phyloP scores from a whole-genome alignment of 2,113 vertebrate genomes.

The Aramus guarauna region DNA sequence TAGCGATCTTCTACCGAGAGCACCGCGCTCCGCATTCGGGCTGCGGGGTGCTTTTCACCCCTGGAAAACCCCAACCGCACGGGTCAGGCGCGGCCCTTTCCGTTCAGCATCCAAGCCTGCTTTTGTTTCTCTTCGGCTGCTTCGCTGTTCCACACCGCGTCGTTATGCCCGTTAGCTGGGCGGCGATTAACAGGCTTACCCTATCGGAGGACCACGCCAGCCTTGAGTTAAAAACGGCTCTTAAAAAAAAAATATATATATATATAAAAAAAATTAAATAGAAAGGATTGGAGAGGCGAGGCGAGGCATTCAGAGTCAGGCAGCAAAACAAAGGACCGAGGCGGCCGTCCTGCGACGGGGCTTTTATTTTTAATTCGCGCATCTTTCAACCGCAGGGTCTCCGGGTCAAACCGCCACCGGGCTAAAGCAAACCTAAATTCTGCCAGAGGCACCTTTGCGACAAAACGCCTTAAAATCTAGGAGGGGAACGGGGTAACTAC shows the following conservation, averaged over 20 bases:
- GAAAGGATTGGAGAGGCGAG: neutral
- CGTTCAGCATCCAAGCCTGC: neutral
- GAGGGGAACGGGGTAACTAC: neutral
- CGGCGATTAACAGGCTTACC: neutral
- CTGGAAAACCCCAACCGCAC: neutral
- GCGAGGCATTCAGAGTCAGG: neutral
- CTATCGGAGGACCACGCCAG: neutral
- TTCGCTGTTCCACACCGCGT: neutral
- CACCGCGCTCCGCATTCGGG: neutral
- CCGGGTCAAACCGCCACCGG: neutral
- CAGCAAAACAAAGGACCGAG: neutral
- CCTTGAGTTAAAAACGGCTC: neutral
- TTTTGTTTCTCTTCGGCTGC: slow-evolving; percentile 2
- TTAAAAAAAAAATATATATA: too few species aligned
- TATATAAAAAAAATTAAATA: too few species aligned
- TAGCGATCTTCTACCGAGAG: neutral
- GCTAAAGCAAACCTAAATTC: neutral
- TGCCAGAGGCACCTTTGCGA: neutral
- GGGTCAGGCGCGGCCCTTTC: neutral
- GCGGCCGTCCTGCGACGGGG: neutral
- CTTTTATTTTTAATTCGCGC: neutral
- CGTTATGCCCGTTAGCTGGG: neutral
- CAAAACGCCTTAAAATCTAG: neutral
- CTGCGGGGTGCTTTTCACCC: neutral
- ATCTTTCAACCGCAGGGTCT: neutral